Evolutionary conservation across 2,113 vertebrate genomes (phyloP).

Genomic region (Orientallactaga bullata): DNA sequence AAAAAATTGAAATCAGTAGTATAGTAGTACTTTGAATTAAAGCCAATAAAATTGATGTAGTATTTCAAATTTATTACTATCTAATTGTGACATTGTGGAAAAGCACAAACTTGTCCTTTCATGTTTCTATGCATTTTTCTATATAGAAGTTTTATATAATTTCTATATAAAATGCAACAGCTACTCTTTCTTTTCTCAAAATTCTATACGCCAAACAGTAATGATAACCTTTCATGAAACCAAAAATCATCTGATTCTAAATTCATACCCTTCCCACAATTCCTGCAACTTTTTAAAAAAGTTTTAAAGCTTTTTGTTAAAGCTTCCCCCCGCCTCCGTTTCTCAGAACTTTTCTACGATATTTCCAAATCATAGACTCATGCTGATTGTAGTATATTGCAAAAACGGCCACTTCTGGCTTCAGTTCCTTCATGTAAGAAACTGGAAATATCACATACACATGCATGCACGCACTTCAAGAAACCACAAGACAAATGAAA

Average conservation of each 20-base stretch:
- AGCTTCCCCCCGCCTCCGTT: no score
- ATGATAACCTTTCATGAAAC: constrained; percentile 36
- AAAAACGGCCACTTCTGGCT: constrained; percentile 50
- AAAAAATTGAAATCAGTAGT: neutral
- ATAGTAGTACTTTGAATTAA: neutral
- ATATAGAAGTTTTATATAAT: constrained; percentile 22
- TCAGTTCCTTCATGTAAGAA: neutral
- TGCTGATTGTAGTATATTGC: constrained; percentile 5
- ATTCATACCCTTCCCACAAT: neutral
- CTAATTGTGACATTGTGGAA: neutral
- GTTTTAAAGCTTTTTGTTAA: no score
- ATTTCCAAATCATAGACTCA: constrained; percentile 47
- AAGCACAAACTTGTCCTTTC: neutral
- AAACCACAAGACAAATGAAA: neutral
- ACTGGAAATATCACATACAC: constrained; percentile 14
- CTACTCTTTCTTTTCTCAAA: constrained; percentile 45
- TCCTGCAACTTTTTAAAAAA: no score
- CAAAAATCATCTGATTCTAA: constrained; percentile 41
- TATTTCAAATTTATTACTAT: neutral
- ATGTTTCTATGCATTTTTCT: constrained; percentile 34
- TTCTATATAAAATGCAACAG: constrained; percentile 38
- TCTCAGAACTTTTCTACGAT: neutral
- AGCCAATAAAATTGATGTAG: neutral
- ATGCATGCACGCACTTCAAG: neutral
- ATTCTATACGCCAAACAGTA: constrained; percentile 8